These are phyloP conservation scores for Chroicocephalus ridibundus DNA, from an alignment of 2,113 vertebrate genomes.

Conservation along the genomic window DNA sequence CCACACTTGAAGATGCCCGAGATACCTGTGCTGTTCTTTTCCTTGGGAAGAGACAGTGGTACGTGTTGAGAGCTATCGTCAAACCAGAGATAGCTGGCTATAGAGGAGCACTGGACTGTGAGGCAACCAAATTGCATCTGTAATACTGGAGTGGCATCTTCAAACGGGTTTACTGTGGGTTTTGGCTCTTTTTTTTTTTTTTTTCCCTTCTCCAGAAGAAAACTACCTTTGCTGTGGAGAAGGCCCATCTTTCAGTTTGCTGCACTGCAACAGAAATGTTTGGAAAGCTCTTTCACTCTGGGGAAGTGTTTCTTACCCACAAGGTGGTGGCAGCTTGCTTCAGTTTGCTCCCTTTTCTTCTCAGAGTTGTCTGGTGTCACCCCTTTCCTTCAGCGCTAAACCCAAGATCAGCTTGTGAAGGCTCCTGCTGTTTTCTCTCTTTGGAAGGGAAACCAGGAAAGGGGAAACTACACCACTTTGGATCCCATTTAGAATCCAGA, in stretches of 20 bases:
- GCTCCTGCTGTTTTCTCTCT: neutral
- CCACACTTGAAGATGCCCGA: neutral
- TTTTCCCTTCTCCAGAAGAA: neutral
- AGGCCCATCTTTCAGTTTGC: neutral
- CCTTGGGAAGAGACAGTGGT: neutral
- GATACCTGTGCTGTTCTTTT: neutral
- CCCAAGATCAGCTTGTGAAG: neutral
- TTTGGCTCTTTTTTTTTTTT: neutral
- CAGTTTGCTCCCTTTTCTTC: neutral
- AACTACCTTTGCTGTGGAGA: neutral
- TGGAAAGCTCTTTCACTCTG: neutral
- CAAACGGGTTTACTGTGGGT: neutral
- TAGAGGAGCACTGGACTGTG: accelerated
- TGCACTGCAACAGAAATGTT: neutral
- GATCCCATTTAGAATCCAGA: neutral
- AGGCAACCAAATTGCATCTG: neutral
- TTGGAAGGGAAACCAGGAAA: neutral
- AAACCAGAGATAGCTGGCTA: neutral
- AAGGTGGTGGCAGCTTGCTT: neutral
- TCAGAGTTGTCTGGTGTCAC: neutral
- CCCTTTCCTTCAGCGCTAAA: neutral
- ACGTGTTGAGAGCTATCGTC: neutral
- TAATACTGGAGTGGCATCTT: neutral
- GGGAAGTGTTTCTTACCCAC: neutral
- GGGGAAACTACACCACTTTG: neutral